Evolutionary conservation across 2,888 invertebrate species (phyloP).

Genomic region (Andrena bicolor): DNA sequence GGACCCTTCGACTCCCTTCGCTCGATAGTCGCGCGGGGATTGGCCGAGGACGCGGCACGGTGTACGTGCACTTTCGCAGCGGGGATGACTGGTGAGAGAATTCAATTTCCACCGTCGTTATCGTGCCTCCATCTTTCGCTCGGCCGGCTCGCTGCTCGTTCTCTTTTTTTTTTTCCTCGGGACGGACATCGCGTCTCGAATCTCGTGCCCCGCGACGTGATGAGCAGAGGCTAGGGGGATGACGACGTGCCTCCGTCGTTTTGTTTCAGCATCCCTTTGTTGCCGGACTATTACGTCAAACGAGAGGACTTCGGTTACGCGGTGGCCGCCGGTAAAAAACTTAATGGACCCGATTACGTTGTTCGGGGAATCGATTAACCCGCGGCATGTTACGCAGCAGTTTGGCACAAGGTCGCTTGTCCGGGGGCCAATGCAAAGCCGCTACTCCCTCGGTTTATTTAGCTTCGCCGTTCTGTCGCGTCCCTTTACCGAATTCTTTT

Average conservation of each 20-base stretch:
- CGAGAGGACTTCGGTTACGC: constrained; percentile 8
- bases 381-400: constrained; percentile 22
- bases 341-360: constrained; percentile 40
- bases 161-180: constrained; percentile 53
- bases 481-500: no score
- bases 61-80: constrained; percentile 76
- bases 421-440: background rate
- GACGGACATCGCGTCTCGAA: constrained; percentile 39
- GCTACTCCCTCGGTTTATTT: background rate
- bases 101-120: constrained; percentile 83
- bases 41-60: constrained; percentile 46
- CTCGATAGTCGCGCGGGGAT: constrained; percentile 60
- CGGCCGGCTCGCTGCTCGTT: constrained; percentile 68
- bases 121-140: constrained; percentile 80
- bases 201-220: constrained; percentile 15
- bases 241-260: constrained; percentile 9
- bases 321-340: constrained; percentile 34
- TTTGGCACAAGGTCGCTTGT: background rate
- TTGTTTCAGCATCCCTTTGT: constrained; percentile 41
- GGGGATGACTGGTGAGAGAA: constrained; percentile 82
- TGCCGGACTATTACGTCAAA: constrained; percentile 29
- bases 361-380: constrained; percentile 51
- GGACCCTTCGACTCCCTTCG: constrained; percentile 46
- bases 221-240: background rate
- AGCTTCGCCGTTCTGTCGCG: background rate